These are phyloP conservation scores for Corydoras maculifer DNA, from an alignment of 2,113 vertebrate genomes.

Conservation along the genomic window DNA sequence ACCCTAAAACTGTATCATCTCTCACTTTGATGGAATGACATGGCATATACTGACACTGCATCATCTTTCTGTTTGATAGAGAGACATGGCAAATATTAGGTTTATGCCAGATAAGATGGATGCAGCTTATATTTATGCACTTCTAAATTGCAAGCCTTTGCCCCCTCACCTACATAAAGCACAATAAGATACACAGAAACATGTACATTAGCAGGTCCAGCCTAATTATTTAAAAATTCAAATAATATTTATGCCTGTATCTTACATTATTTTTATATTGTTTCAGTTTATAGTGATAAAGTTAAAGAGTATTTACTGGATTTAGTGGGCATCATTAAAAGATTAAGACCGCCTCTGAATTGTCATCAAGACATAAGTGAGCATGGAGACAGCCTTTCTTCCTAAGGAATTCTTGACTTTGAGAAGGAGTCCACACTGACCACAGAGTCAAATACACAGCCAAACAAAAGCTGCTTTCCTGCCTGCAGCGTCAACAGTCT, in stretches of 20 bases:
- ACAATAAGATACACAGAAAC: slow-evolving; percentile 10
- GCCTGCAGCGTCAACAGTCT: slow-evolving; percentile 29
- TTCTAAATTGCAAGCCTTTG: slow-evolving; percentile 14
- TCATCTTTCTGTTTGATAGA: slow-evolving; percentile 31
- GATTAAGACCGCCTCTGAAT: no score
- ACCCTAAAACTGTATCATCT: background rate
- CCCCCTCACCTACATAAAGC: background rate
- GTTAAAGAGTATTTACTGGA: no score
- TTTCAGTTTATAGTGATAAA: no score
- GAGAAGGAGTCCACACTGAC: slow-evolving; percentile 27
- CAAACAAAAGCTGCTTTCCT: slow-evolving; percentile 22
- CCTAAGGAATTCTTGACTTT: background rate
- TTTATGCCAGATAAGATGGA: slow-evolving; percentile 34
- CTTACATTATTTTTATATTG: no score
- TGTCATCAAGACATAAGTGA: no score
- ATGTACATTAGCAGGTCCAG: slow-evolving; percentile 15
- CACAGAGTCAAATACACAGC: slow-evolving; percentile 1
- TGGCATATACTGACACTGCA: background rate
- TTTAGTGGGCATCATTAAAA: no score
- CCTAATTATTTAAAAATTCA: background rate
- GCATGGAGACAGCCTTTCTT: no score
- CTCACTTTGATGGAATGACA: slow-evolving; percentile 6
- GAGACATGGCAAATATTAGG: slow-evolving; percentile 34
- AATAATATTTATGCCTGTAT: no score
- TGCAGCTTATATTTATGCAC: slow-evolving; percentile 8